Evolutionary conservation across 2,797 vertebrate genomes (phyloP), one percentile per base, ranked within the genome.

Genomic region (Chaetophractus vellerosus): DNA sequence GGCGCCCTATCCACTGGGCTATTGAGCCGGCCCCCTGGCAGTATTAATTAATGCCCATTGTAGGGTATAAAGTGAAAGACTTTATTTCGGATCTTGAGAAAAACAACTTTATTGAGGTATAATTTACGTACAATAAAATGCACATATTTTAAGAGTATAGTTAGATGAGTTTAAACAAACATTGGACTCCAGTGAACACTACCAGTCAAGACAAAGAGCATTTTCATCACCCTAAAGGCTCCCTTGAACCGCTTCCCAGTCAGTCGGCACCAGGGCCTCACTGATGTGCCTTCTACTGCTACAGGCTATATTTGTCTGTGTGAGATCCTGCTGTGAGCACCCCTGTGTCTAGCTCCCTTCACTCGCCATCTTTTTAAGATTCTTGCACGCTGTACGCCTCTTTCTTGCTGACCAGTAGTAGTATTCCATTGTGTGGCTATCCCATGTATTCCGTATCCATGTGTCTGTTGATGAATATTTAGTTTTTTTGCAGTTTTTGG

Each of bases 361-460:
- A 7, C 5, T 3, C 5, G 1, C 2, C 0, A 0, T 18, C 7
- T 9, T 48, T 52, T 19, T 4, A 83, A 79, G 84, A 4, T 10
- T 33, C 12, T 14, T 6, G 57, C 50, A 0, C 0, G 10, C 8
- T 15, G 8, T 18, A 0, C 0, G 28, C 31, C 3, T 36, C n/a
- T 26, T 88, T 66, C 23, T 57, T 28, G 45, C 57, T 48, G 59
- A 28, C 8, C 21, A n/a, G 50, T 33, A 9, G 28, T 12, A 23
- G 61, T 6, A 26, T 16, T 11, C 26, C 24, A 2, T 15, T 10
- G 24, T 24, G 2, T 16, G 36, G 36, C 6, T 31, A 33, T 15
- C 38, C 87, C 16, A 2, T 28, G 0, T 5, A 33, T 64, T 41
- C 12, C 55, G 19, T 10, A 2, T 23, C 50, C 8, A 1, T 5